Percentiles rank a stretch among this genome's conserved stretches.
Conservation (phyloP, 1,140 invertebrate genomes). For the Caenorhabditis inopinata region DNA sequence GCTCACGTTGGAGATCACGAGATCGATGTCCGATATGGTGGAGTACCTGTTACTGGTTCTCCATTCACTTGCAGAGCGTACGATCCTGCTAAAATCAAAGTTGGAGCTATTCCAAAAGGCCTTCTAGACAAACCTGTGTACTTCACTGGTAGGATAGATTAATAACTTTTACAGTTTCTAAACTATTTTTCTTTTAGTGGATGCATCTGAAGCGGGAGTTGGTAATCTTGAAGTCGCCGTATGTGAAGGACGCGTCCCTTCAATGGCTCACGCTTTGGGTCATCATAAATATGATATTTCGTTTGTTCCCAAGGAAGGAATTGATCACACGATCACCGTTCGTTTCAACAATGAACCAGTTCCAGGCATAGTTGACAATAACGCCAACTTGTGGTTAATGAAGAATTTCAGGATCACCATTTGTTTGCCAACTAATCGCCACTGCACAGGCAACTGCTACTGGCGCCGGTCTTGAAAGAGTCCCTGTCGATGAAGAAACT, state of each 20-base stretch:
- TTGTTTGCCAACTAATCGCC: slow-evolving; percentile 55
- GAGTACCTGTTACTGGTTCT: slow-evolving; percentile 75
- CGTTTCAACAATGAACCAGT: slow-evolving; percentile 96
- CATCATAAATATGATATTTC: slow-evolving; percentile 91
- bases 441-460: slow-evolving; percentile 74
- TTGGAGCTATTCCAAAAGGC: slow-evolving; percentile 81
- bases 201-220: slow-evolving; percentile 92
- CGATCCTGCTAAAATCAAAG: slow-evolving; percentile 86
- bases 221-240: slow-evolving; percentile 96
- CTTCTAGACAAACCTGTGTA: slow-evolving; percentile 86
- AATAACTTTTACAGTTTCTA: not conserved
- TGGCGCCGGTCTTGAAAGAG: slow-evolving; percentile 83
- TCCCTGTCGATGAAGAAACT: slow-evolving; percentile 81
- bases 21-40: slow-evolving; percentile 78
- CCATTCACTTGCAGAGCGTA: slow-evolving; percentile 91
- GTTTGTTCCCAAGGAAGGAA: slow-evolving; percentile 87
- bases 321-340: slow-evolving; percentile 90
- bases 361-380: slow-evolving; percentile 70
- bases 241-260: slow-evolving; percentile 82
- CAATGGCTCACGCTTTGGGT: slow-evolving; percentile 92
- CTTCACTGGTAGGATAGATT: slow-evolving; percentile 76
- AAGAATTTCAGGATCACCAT: slow-evolving; percentile 50
- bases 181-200: slow-evolving; percentile 71
- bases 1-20: slow-evolving; percentile 86
- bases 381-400: not conserved